Conservation (phyloP, 1,140 invertebrate genomes). For the Caenorhabditis briggsae region DNA sequence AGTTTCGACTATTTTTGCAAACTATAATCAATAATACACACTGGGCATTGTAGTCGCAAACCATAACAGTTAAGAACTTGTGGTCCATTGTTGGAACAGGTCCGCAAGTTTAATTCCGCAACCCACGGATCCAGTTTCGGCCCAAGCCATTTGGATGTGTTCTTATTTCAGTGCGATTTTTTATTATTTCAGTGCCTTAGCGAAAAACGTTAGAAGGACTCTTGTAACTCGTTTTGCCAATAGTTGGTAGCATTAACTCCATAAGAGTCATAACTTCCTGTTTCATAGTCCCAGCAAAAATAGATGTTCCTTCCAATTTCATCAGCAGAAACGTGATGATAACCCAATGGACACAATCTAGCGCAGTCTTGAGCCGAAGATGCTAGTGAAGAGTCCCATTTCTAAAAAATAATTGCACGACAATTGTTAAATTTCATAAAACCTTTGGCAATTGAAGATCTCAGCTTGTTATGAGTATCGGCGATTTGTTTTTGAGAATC, state of each 20-base stretch:
- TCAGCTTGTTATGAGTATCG: conserved; percentile 46
- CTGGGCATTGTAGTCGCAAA: conserved; percentile 29
- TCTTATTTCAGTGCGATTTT: conserved; percentile 56
- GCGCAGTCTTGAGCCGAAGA: conserved; percentile 6
- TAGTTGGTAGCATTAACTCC: conserved; percentile 41
- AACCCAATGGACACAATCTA: background rate
- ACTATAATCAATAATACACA: background rate
- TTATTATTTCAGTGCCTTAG: background rate
- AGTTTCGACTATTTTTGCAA: background rate
- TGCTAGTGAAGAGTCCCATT: background rate
- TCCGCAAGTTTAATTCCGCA: conserved; percentile 53
- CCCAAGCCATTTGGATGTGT: conserved; percentile 58
- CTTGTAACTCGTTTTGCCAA: conserved; percentile 55
- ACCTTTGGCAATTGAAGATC: conserved; percentile 38
- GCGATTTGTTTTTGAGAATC: conserved; percentile 23
- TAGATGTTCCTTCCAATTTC: conserved; percentile 41
- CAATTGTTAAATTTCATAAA: background rate
- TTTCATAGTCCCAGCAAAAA: background rate
- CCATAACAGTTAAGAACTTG: background rate
- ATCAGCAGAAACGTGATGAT: background rate
- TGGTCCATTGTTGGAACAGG: background rate
- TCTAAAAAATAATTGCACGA: too few species aligned
- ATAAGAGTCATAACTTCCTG: background rate
- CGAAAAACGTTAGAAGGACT: conserved; percentile 16
- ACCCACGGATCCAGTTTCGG: background rate